phyloP scores from a whole-genome alignment of 2,888 invertebrate species.

The Brassicogethes aeneus region DNA sequence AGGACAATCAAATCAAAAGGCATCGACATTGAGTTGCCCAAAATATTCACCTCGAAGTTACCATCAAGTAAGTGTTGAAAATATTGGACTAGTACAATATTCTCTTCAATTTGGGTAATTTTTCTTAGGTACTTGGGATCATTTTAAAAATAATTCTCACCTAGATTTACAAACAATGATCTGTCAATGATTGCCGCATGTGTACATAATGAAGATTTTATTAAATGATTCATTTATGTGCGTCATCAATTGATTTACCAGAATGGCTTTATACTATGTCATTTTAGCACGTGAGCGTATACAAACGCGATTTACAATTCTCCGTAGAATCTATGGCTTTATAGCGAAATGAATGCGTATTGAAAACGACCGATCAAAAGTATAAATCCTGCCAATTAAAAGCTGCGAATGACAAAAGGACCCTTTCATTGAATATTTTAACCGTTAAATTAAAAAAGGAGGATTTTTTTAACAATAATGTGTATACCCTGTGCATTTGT shows the following conservation, averaged over 20 bases:
- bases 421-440: background rate
- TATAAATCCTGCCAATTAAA: background rate
- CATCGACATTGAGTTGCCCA: too few relatives aligned
- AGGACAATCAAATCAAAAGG: too few relatives aligned
- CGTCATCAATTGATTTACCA: background rate
- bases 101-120: too few relatives aligned
- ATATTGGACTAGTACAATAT: too few relatives aligned
- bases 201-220: background rate
- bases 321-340: background rate
- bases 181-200: too few relatives aligned
- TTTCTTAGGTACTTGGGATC: too few relatives aligned
- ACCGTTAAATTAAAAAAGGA: background rate
- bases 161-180: too few relatives aligned
- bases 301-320: background rate
- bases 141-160: too few relatives aligned
- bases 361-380: background rate
- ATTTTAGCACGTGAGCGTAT: background rate
- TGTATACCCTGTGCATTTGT: background rate
- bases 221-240: background rate
- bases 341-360: background rate
- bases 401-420: background rate
- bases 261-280: background rate
- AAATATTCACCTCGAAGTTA: too few relatives aligned
- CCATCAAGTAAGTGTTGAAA: too few relatives aligned
- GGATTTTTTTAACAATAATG: background rate